A percentile compares a stretch with the other conserved stretches of the same genome.
Evolutionary conservation across 1,140 invertebrate species (phyloP).

Genomic region (Babylonia areolata): DNA sequence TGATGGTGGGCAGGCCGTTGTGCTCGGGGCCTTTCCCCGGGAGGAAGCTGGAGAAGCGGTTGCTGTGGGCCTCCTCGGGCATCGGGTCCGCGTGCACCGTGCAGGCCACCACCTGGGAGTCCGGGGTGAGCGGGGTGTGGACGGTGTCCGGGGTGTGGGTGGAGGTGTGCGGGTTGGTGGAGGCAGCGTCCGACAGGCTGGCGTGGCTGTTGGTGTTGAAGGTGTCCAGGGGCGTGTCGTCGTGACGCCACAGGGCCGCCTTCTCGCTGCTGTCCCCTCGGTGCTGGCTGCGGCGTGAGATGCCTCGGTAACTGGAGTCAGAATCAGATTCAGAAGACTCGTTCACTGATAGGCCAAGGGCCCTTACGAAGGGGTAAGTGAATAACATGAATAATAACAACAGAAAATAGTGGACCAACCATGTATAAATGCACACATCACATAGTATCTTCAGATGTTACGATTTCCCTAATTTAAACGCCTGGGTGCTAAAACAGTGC

Average conservation of each 20-base stretch:
- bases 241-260: conserved; percentile 37
- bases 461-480: no score
- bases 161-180: not conserved
- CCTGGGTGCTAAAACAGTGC: no score
- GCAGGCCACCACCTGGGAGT: conserved; percentile 41
- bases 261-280: conserved; percentile 43
- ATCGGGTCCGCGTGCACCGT: conserved; percentile 34
- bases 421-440: no score
- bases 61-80: conserved; percentile 31
- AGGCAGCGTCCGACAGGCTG: conserved; percentile 7
- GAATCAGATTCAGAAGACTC: not conserved
- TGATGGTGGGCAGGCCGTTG: conserved; percentile 29
- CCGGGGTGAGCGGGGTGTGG: not conserved
- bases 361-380: no score
- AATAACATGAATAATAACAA: no score
- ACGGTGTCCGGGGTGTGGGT: not conserved
- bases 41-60: conserved; percentile 43
- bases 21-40: conserved; percentile 4
- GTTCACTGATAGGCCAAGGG: no score
- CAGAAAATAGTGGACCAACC: no score
- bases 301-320: conserved; percentile 39
- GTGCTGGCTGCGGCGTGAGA: conserved; percentile 16
- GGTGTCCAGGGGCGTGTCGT: conserved; percentile 40
- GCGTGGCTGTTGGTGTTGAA: conserved; percentile 36
- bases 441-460: no score